These are phyloP conservation scores for Heliconius hermathena DNA, from an alignment of 1,140 invertebrate genomes.

Conservation along the genomic window DNA sequence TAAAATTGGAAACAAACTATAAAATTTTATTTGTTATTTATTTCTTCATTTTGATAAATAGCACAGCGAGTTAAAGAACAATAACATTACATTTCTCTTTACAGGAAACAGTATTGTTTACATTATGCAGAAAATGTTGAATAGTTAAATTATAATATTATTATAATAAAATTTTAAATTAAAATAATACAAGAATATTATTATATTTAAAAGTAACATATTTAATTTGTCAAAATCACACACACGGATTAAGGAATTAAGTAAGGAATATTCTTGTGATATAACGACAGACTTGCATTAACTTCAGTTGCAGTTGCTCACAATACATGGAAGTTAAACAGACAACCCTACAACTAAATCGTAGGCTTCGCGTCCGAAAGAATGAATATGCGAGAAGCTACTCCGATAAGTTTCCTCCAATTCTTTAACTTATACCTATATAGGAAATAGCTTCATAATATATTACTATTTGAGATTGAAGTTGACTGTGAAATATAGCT, in stretches of 20 bases:
- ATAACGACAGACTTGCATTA: not conserved
- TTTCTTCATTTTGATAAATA: no score
- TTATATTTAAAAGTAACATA: no score
- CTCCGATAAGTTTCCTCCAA: slow-evolving; percentile 66
- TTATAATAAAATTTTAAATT: not conserved
- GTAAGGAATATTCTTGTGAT: not conserved
- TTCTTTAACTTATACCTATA: slow-evolving; percentile 70
- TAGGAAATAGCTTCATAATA: slow-evolving; percentile 73
- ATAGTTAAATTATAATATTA: not conserved
- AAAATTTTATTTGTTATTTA: no score
- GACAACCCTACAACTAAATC: slow-evolving; percentile 34
- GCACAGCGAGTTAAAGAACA: not conserved
- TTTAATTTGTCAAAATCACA: not conserved
- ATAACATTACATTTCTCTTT: not conserved
- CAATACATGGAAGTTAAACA: not conserved
- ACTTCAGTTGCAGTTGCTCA: not conserved
- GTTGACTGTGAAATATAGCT: slow-evolving; percentile 76
- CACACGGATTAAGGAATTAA: not conserved
- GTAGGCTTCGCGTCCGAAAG: slow-evolving; percentile 51
- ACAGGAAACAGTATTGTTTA: not conserved
- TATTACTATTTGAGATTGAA: slow-evolving; percentile 78
- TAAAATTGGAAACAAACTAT: no score
- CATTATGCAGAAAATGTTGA: not conserved
- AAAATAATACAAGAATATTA: not conserved
- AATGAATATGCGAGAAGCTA: slow-evolving; percentile 64